Percentiles rank a stretch among this genome's conserved stretches.
phyloP scores from a whole-genome alignment of 2,113 vertebrate genomes.

The Saguinus imperator region DNA sequence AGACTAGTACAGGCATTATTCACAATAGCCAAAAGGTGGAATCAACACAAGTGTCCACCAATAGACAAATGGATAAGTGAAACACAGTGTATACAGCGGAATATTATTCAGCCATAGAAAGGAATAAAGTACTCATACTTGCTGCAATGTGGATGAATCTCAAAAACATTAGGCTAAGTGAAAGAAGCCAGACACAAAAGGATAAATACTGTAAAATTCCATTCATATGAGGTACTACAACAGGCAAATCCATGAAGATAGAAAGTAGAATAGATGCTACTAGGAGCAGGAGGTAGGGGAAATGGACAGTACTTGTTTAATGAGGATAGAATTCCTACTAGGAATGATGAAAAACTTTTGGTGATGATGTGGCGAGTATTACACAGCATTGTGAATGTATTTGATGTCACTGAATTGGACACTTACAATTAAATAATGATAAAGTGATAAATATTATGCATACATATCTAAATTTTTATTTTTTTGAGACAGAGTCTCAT shows the following conservation, averaged over 20 bases:
- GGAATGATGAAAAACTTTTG: neutral
- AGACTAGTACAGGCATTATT: too few relatives aligned
- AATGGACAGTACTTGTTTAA: neutral
- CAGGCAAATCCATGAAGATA: neutral
- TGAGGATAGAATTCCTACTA: neutral
- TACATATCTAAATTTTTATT: too few relatives aligned
- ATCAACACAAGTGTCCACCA: neutral
- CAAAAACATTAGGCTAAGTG: neutral
- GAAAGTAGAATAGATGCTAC: too few relatives aligned
- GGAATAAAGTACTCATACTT: neutral
- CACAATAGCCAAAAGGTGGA: neutral
- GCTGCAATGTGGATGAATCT: neutral
- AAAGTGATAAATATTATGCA: neutral
- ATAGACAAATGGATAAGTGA: neutral
- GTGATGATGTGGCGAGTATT: neutral
- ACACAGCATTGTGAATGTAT: neutral
- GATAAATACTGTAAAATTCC: neutral
- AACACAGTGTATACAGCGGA: neutral
- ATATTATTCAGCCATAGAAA: neutral
- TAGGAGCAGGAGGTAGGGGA: fast-evolving
- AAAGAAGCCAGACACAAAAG: neutral
- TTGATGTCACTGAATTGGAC: neutral
- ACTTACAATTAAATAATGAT: neutral
- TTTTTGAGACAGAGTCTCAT: too few relatives aligned
- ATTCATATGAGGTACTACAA: neutral